Evolutionary conservation across 2,113 vertebrate genomes (phyloP).

Genomic region (Chloropsis cyanopogon): DNA sequence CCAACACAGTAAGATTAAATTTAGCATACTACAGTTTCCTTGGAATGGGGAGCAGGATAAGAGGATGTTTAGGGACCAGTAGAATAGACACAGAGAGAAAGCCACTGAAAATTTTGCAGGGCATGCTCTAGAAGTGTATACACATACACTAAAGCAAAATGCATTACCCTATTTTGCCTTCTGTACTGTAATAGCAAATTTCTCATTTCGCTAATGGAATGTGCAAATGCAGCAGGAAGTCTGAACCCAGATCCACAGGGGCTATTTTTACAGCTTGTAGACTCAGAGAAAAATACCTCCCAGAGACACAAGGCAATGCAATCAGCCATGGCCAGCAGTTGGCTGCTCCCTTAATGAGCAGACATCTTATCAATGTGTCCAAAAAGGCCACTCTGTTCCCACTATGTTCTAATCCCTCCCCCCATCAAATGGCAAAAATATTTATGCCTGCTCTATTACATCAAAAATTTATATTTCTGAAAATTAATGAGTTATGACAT

Average conservation of each 20-base stretch:
- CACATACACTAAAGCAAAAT: neutral
- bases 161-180: neutral
- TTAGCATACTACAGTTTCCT: neutral
- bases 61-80: neutral
- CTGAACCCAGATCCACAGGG: neutral
- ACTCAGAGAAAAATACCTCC: neutral
- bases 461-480: slow-evolving; percentile 14
- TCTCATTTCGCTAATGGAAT: neutral
- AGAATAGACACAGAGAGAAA: neutral
- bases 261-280: neutral
- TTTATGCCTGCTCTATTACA: neutral
- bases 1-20: neutral
- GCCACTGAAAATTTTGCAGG: neutral
- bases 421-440: neutral
- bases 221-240: neutral
- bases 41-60: neutral
- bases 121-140: no score
- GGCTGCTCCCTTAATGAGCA: neutral
- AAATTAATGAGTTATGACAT: slow-evolving; percentile 37
- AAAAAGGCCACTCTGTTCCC: neutral
- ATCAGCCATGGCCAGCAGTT: neutral
- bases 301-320: neutral
- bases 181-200: neutral
- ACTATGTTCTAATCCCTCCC: neutral
- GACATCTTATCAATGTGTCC: neutral